Evolutionary conservation across 2,888 invertebrate species (phyloP).

Genomic region (Diadegma fenestrale): DNA sequence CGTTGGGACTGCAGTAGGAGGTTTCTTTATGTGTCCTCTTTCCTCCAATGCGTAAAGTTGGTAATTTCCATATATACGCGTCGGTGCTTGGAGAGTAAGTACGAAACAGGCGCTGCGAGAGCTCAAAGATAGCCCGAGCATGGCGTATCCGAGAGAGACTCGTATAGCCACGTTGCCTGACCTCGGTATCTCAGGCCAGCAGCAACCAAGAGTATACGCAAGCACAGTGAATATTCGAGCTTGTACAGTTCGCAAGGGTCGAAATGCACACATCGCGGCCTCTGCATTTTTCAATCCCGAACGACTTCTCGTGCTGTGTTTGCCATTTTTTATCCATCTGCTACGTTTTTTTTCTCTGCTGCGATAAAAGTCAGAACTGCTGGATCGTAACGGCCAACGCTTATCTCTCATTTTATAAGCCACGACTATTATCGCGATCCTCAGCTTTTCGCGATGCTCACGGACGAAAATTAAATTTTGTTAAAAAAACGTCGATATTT

Average conservation of each 20-base stretch:
- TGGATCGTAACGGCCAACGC: neutral
- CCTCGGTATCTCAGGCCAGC: conserved; percentile 59
- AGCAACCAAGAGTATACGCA: conserved; percentile 57
- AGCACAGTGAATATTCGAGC: conserved; percentile 59
- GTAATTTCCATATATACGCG: conserved; percentile 48
- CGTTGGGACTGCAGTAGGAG: neutral
- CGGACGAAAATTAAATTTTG: too few species aligned
- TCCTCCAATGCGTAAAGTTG: conserved; percentile 39
- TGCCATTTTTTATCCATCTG: conserved; percentile 35
- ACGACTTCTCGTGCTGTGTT: conserved; percentile 20
- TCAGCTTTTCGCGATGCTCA: neutral
- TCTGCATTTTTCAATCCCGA: conserved; percentile 75
- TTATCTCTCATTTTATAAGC: neutral
- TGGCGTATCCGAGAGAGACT: conserved; percentile 35
- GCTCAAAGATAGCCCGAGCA: conserved; percentile 41
- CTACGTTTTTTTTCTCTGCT: conserved; percentile 26
- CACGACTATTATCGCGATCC: neutral
- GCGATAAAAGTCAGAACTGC: conserved; percentile 24
- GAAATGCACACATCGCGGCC: conserved; percentile 9
- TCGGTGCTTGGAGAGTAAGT: conserved; percentile 54
- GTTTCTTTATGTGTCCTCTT: conserved; percentile 1
- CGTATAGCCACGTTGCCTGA: conserved; percentile 63
- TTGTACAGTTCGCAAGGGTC: conserved; percentile 27
- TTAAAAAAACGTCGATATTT: too few species aligned
- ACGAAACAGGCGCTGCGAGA: conserved; percentile 51